Base-by-base conservation (phyloP, 2,113 vertebrate species). In the Podilymbus podiceps region DNA sequence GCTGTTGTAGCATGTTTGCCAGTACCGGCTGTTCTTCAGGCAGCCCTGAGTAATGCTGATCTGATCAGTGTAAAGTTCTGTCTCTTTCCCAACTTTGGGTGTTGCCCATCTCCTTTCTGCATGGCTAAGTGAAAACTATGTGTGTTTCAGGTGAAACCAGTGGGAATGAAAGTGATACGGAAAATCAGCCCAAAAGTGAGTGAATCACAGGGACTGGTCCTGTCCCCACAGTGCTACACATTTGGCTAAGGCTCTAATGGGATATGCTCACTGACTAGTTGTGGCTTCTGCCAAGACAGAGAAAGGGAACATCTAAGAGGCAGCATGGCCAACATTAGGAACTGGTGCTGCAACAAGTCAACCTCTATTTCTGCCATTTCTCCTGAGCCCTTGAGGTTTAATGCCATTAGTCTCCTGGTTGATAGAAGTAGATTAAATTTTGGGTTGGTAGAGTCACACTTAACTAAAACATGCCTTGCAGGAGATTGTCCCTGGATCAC, bases 121-220 rank as follows among this genome's bases (percentile, higher is more conserved):
- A 0, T 89, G 82, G 82, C 72, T 97, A 90, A 90, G 73, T 81
- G 85, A 92, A 97, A 97, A 96, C 88, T 49, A 0, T 88, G 89
- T 96, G 81, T 84, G 94, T 98, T 97, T 96, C 98, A 99, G 99
- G 99, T 94, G 99, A 99, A 98, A 98, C 98, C 95, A 99, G 98
- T 73, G 99, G 99, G 89, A 99, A 99, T 33, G 99, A 99, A 96
- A 99, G 99, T 42, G 99, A 99, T 91, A 98, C 98, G 0, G 99
- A 99, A 94, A 99, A 99, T 97, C 97, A 98, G 97, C 97, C 97
- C 82, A 99, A 98, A 99, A 98, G 99, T 99, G 98, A 97, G 95
- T 98, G 98, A 98, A 95, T 98, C 97, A 98, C 20, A 46, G 55
- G 92, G 93, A 94, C 93, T 93, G 95, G 96, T 93, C 95, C 97